phyloP scores from a whole-genome alignment of 35 echinoderm and acorn worm genomes.

The Eucidaris tribuloides region DNA sequence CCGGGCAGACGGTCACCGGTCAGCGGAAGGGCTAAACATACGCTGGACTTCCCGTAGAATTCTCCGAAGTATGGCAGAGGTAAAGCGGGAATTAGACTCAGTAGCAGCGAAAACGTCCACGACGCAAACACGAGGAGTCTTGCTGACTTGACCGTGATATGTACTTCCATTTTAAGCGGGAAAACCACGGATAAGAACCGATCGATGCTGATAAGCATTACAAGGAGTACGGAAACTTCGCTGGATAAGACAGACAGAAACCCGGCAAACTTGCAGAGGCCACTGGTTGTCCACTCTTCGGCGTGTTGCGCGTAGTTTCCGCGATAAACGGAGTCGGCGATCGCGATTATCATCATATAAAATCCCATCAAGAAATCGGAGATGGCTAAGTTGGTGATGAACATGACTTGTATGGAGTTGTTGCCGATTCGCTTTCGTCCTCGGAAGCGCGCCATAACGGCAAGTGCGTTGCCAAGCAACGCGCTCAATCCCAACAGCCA shows the following conservation, averaged over 20 bases:
- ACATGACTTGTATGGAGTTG: not conserved
- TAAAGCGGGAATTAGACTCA: not conserved
- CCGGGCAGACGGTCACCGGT: conserved; percentile 13
- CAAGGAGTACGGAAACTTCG: not conserved
- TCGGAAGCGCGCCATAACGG: not conserved
- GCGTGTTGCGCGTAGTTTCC: not conserved
- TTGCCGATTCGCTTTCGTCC: not conserved
- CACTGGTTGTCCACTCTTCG: not conserved
- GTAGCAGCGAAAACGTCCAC: not conserved
- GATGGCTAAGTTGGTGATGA: not conserved
- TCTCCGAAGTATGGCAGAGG: not conserved
- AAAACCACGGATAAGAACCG: conserved; percentile 6
- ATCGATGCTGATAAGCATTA: conserved; percentile 24
- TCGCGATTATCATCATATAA: not conserved
- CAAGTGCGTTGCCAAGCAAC: not conserved
- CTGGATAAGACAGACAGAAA: not conserved
- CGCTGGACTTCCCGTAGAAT: conserved; percentile 22
- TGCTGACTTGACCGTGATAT: not conserved
- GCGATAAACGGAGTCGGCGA: not conserved
- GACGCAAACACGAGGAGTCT: not conserved
- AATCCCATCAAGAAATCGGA: conserved; percentile 16
- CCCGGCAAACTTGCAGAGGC: not conserved
- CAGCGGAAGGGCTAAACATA: conserved; percentile 2
- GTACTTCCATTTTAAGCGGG: not conserved
- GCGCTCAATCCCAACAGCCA: conserved; percentile 10